Base-by-base conservation (phyloP, 1,140 invertebrate genomes). In the Pteromalus puparum region DNA sequence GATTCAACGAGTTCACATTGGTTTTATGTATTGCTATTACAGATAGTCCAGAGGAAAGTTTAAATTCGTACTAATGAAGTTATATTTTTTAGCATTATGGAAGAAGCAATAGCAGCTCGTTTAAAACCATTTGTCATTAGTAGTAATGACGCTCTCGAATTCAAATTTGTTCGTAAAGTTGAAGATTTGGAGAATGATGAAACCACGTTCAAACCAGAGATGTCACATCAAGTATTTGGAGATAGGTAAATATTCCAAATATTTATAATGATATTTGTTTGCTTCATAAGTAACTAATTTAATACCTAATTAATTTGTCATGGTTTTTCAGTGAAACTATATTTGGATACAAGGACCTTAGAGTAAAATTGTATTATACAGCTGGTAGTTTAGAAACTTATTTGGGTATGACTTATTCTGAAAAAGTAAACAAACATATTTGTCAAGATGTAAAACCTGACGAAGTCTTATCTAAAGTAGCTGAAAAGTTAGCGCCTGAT, bases 151-250 rank as follows among this genome's bases (percentile, higher is more conserved):
- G 95, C 94, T 12, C 92, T 97, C 9, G 95, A 97, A 90, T 95
- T 97, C 28, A 97, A 97, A 94, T 93, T 97, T 84, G 95, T 98
- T 34, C 94, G 96, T 68, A 91, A 93, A 79, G 90, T 94, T 53
- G 89, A 95, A 26, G 97, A 98, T 90, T 89, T 98, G 26, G 94
- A 97, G 86, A 94, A 97, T 92, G 95, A 97, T 46, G 92, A 93
- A n/a, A 93, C 93, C 10, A 93, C 93, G 21, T 99, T 98, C 91
- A 94, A 95, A 75, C 97, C 98, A 10, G 96, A 97, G 77, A 98
- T 98, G 97, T 97, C 97, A 77, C 97, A 99, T 94, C 98, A 99
- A 93, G 95, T 99, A 24, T 99, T 98, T 94, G 98, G 98, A 30
- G 97, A 98, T 88, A 94, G 94, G 95, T 96, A 91, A 90, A 65